Base-by-base conservation (phyloP, 2,888 invertebrate species). In the Harpalus rufipes region DNA sequence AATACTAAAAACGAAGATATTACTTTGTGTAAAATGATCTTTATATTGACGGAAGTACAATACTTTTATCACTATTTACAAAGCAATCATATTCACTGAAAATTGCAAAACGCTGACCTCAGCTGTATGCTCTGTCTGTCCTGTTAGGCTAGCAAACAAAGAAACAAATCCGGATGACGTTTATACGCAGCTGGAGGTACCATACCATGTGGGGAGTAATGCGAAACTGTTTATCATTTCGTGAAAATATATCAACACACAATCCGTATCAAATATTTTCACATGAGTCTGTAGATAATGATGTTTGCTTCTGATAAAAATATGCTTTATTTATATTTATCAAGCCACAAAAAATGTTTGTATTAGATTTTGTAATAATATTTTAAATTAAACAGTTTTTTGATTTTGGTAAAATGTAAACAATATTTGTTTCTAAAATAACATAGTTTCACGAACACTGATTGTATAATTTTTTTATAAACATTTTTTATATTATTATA, bases 91-190 rank as follows among this genome's bases (percentile, higher is more conserved):
- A 68, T 12, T 25, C 39, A 14, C 10, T 68, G 12, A 21, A 68
- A 68, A 68, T 32, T 68, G n/a, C 68, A 68, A 44, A 41, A 14
- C 32, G 72, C 72, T 74, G 72, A 74, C 72, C 72, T 74, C 72
- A 74, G 72, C 51, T 74, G 8, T 74, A 51, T 51, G 8, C 12
- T 10, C 12, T 51, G 44, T 44, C 44, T 44, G 12, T 51, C 12
- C 68, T 21, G 32, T 68, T 7, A 51, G 6, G 44, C 10, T 18
- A 44, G 16, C 44, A 74, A 44, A 74, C 44, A 74, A 74, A 74
- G 68, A 74, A 44, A 44, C 25, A 12, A 44, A 41, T 74, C 10
- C 16, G 44, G 14, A 74, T 44, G 41, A 18, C 44, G 72, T 74
- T 16, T 74, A 1, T 8, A 44, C 16, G n/a, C 41, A 44, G 44